Evolutionary conservation across 2,888 invertebrate species (phyloP), one percentile per base, ranked within the genome.

Genomic region (Alentia gelatinosa): DNA sequence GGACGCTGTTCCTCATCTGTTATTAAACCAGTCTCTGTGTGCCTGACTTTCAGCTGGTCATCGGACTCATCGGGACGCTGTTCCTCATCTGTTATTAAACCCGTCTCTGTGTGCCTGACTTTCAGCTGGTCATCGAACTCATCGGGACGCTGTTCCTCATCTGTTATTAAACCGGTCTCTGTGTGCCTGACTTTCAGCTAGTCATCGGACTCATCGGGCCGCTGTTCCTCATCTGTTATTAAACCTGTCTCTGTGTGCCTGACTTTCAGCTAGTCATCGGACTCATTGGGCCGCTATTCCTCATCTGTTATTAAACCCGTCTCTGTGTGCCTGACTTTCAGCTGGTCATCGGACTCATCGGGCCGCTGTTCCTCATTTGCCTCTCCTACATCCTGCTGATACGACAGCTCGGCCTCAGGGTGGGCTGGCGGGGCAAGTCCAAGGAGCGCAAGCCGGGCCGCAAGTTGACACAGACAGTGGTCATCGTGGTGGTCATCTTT

Each of bases 401-500:
- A 26, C 23, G 56, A 9, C 56, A 90, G 4, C 75, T 92, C 26
- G 30, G 90, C 7, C 35, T 33, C 0, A 23, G 47, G 37, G 63
- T 84, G 39, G 15, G 23, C 23, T 47, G 42, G 83, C 84, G 50
- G 23, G 68, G n/a, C 30, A 90, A 90, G 63, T 39, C 63, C 26
- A 86, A 39, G n/a, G 56, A 56, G 30, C 50, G 90, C 7, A 35
- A 50, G 23, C n/a, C 56, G 0, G 90, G 91, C 35, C 30, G 86
- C 1, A 90, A 88, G 30, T 90, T 91, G 75, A 93, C 92, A 0
- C 91, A 88, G 40, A 91, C 92, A 3, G 92, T 93, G 33, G 75
- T 93, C 30, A 90, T 90, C 12, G 84, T 93, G 30, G 93, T 92
- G 19, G 84, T 90, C 5, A 88, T 90, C 0, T 93, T 92, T 35